Base-by-base conservation (phyloP, 2,888 invertebrate species). In the Melanchra persicariae region DNA sequence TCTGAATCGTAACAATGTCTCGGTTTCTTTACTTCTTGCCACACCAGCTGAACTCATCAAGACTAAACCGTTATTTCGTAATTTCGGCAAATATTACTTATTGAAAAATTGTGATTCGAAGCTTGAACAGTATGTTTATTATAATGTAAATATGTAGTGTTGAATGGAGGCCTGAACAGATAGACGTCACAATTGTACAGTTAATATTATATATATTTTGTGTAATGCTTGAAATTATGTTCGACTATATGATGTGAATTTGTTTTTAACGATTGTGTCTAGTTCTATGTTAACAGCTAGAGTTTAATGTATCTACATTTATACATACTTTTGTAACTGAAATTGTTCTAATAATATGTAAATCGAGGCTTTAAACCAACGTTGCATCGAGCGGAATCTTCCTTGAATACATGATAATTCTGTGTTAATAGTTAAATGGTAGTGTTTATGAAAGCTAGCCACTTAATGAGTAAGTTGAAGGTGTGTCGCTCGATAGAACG, bases 201-300 rank as follows among this genome's bases (percentile, higher is more conserved):
- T 79, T 79, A 71, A 62, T 74, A 66, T 72, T 61, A 74, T 77
- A 74, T 81, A 85, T 85, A 84, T 83, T 85, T 74, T 92, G 90
- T 91, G 90, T 91, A 93, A 91, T 91, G 90, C 89, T 90, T 87
- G 73, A 91, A 94, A 94, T 94, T 94, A 94, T 94, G 94, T 93
- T 93, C 87, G 71, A 85, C 88, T 90, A 82, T 87, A 91, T 90
- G 85, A 88, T 89, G 91, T 91, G 82, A 91, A 90, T 87, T 91
- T 86, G 89, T 90, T 89, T 91, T 91, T 85, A 88, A 77, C 85
- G 19, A 77, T 77, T 82, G 82, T 83, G 80, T 83, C 74, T 78
- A 76, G 67, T 79, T 77, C 43, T 77, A 74, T 54, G 63, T 70
- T 74, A 79, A 67, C 67, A 65, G 70, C 63, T 85, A 81, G 79